Conservation (phyloP, 2,888 invertebrate genomes). For the Aplocera efformata region DNA sequence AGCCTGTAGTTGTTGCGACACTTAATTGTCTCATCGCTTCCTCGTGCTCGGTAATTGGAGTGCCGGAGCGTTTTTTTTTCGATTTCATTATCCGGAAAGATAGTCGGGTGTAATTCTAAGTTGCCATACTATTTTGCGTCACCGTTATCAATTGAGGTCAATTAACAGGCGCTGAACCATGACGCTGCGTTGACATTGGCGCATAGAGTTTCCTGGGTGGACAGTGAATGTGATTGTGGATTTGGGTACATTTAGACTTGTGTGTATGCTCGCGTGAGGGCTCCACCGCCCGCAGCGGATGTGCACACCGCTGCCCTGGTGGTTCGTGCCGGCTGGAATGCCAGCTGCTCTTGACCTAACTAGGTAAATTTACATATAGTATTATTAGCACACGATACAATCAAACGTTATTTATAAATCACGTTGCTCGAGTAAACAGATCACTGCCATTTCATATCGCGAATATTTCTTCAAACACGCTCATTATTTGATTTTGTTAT, state of each 20-base stretch:
- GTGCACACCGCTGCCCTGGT: slow-evolving; percentile 74
- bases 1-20: slow-evolving; percentile 35
- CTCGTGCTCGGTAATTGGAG: slow-evolving; percentile 47
- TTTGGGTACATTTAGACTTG: slow-evolving; percentile 35
- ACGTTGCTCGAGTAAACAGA: too few species aligned
- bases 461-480: too few species aligned
- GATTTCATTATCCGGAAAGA: slow-evolving; percentile 54
- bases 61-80: slow-evolving; percentile 44
- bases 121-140: slow-evolving; percentile 59
- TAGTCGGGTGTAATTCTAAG: slow-evolving; percentile 46
- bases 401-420: slow-evolving; percentile 2
- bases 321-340: slow-evolving; percentile 75
- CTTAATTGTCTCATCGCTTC: slow-evolving; percentile 39
- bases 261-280: slow-evolving; percentile 48
- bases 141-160: slow-evolving; percentile 65
- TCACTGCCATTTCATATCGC: too few species aligned
- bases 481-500: too few species aligned
- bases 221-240: slow-evolving; percentile 61
- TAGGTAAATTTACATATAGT: slow-evolving; percentile 53
- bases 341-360: slow-evolving; percentile 79
- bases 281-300: slow-evolving; percentile 67
- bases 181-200: slow-evolving; percentile 68
- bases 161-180: slow-evolving; percentile 62
- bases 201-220: slow-evolving; percentile 46
- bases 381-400: slow-evolving; percentile 11